Percentiles rank a stretch among this genome's conserved stretches.
phyloP scores from a whole-genome alignment of 2,888 invertebrate genomes.

The Cyrtodaria siliqua region DNA sequence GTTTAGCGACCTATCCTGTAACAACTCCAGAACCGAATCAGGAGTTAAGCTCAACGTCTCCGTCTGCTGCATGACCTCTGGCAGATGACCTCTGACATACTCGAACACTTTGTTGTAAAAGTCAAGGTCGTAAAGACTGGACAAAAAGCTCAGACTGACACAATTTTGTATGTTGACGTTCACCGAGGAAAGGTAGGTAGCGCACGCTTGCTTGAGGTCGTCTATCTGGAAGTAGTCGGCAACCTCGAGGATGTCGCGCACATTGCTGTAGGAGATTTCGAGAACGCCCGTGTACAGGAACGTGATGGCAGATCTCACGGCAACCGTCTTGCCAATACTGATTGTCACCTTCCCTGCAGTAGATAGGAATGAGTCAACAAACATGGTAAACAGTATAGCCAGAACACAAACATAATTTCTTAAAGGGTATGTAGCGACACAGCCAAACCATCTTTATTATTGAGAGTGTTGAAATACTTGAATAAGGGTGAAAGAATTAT shows the following conservation, averaged over 20 bases:
- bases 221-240: conserved; percentile 78
- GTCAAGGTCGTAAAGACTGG: conserved; percentile 76
- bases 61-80: conserved; percentile 69
- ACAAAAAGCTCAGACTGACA: conserved; percentile 70
- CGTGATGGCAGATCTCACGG: conserved; percentile 71
- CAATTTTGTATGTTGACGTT: conserved; percentile 72
- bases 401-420: too few species aligned
- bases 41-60: conserved; percentile 72
- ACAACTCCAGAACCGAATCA: conserved; percentile 69
- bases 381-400: too few species aligned
- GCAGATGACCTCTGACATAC: conserved; percentile 71
- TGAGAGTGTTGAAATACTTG: too few species aligned
- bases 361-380: too few species aligned
- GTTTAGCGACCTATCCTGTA: conserved; percentile 69
- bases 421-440: too few species aligned
- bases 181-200: conserved; percentile 63
- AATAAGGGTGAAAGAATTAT: too few species aligned
- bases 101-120: conserved; percentile 69
- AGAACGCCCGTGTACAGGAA: conserved; percentile 73
- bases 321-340: conserved; percentile 64
- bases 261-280: conserved; percentile 61
- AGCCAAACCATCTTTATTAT: too few species aligned
- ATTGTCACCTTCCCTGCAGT: conserved; percentile 69
- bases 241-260: conserved; percentile 72
- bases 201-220: conserved; percentile 71